These are phyloP conservation scores for Gari tellinella DNA, from an alignment of 2,888 invertebrate genomes.

Conservation along the genomic window DNA sequence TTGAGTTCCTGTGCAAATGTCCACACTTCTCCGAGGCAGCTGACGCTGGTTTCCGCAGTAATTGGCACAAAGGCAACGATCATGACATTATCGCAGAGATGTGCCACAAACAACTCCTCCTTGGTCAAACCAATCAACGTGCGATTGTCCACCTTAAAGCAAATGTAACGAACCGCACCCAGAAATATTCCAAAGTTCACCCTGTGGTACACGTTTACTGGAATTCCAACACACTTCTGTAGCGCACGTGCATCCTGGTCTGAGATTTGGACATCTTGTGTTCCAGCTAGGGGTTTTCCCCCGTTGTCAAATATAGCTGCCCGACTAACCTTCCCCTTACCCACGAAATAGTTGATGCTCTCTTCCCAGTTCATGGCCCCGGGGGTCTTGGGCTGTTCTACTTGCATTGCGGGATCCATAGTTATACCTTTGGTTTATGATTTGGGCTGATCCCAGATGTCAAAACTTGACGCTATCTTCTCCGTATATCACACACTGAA, in stretches of 20 bases:
- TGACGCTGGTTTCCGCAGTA: constrained; percentile 38
- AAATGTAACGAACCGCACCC: constrained; percentile 57
- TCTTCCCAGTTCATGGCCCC: constrained; percentile 63
- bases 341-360: constrained; percentile 63
- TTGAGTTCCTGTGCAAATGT: constrained; percentile 67
- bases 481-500: no score
- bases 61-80: constrained; percentile 63
- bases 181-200: constrained; percentile 64
- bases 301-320: constrained; percentile 66
- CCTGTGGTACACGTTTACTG: constrained; percentile 57
- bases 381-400: constrained; percentile 23
- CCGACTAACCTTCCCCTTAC: constrained; percentile 58
- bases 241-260: constrained; percentile 65
- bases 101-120: constrained; percentile 64
- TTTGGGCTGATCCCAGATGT: constrained; percentile 73
- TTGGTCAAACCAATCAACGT: constrained; percentile 64
- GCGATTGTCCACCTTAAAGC: constrained; percentile 60
- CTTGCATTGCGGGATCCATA: constrained; percentile 21
- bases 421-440: constrained; percentile 59
- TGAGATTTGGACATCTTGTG: constrained; percentile 56
- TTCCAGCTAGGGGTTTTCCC: constrained; percentile 62
- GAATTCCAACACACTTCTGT: constrained; percentile 52
- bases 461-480: no score
- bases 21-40: constrained; percentile 68
- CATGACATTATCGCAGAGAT: constrained; percentile 63